Percentiles rank a stretch among this genome's conserved stretches.
Evolutionary conservation across 2,797 vertebrate species (phyloP).

Genomic region (Gymnothorax reevesii): DNA sequence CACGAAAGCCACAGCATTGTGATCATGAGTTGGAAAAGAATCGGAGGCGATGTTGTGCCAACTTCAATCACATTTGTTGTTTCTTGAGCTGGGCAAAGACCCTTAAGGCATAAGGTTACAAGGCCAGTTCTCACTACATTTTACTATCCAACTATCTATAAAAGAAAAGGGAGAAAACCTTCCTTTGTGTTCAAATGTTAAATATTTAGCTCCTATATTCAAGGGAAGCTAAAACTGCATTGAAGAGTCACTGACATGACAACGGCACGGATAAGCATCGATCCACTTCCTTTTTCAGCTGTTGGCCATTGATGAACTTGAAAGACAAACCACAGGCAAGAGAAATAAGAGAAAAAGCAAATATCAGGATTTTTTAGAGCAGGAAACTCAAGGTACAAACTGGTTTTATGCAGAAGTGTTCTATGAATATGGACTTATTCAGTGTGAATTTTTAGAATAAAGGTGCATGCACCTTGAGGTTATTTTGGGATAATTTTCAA

Average conservation of each 20-base stretch:
- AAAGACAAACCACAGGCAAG: constrained; percentile 1
- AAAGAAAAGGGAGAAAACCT: background rate
- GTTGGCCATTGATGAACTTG: background rate
- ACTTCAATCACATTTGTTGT: too few relatives aligned
- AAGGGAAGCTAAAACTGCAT: background rate
- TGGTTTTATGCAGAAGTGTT: background rate
- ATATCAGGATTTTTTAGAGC: background rate
- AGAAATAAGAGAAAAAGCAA: background rate
- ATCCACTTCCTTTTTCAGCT: background rate
- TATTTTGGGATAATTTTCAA: too few relatives aligned
- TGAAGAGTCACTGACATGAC: background rate
- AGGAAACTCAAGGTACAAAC: too few relatives aligned
- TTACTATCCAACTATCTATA: background rate
- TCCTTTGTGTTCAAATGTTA: background rate
- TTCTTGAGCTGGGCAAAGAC: background rate
- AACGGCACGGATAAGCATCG: background rate
- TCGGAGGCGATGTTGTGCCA: too few relatives aligned
- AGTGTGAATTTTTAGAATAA: background rate
- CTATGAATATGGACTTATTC: background rate
- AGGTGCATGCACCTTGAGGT: background rate
- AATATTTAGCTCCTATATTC: background rate
- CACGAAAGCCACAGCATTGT: too few relatives aligned
- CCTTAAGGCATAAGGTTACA: background rate
- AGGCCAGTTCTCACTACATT: background rate
- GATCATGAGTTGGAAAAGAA: too few relatives aligned